These are phyloP conservation scores for Falco biarmicus DNA, from an alignment of 2,797 vertebrate genomes.

Conservation along the genomic window DNA sequence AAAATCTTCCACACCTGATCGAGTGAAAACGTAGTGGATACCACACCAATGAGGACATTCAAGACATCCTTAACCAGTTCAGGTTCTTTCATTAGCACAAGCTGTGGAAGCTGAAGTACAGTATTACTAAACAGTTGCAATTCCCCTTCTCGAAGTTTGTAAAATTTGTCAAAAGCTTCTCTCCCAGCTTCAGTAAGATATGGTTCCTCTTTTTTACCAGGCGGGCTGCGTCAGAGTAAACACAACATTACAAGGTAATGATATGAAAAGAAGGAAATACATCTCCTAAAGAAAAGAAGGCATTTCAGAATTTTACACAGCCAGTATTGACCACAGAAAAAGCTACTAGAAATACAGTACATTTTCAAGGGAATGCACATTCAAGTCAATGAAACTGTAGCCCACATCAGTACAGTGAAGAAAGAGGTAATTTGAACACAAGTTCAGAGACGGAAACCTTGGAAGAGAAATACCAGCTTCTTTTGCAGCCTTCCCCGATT, in stretches of 20 bases:
- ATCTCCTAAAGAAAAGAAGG: neutral
- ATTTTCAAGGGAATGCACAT: neutral
- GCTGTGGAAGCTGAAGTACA: conserved; percentile 78
- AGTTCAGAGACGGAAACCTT: neutral
- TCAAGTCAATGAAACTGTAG: neutral
- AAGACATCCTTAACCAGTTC: conserved; percentile 92
- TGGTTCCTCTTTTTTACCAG: conserved; percentile 89
- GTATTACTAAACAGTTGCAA: conserved; percentile 83
- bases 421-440: neutral
- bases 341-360: neutral
- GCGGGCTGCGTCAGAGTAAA: conserved; percentile 81
- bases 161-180: conserved; percentile 92
- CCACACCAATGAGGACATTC: conserved; percentile 93
- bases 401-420: neutral
- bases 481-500: neutral
- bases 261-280: neutral
- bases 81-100: conserved; percentile 85
- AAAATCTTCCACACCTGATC: conserved; percentile 84
- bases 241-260: neutral
- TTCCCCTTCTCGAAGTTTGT: conserved; percentile 87
- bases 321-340: neutral
- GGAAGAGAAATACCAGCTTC: neutral
- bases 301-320: neutral
- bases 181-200: conserved; percentile 94
- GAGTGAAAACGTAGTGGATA: conserved; percentile 90